phyloP scores from a whole-genome alignment of 2,888 invertebrate genomes.

The Heliconius charithonia region DNA sequence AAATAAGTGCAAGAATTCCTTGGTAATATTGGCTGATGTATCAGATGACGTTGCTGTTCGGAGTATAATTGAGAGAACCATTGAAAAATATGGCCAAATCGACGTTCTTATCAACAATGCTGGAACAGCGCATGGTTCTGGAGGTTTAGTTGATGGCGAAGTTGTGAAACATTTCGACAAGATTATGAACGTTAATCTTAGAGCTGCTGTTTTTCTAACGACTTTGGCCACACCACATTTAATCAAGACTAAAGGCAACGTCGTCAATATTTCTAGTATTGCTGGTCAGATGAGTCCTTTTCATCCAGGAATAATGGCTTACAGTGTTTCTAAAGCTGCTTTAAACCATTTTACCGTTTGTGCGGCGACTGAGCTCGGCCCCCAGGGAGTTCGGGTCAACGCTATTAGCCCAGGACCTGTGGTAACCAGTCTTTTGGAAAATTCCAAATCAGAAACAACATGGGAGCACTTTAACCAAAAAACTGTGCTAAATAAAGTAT shows the following conservation, averaged over 20 bases:
- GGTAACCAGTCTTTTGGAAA: slow-evolving; percentile 52
- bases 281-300: slow-evolving; percentile 39
- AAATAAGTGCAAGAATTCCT: slow-evolving; percentile 28
- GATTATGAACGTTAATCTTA: slow-evolving; percentile 48
- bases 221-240: slow-evolving; percentile 52
- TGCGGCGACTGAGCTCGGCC: slow-evolving; percentile 37
- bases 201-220: slow-evolving; percentile 51
- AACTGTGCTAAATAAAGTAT: slow-evolving; percentile 47
- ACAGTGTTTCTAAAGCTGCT: slow-evolving; percentile 48
- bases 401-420: slow-evolving; percentile 12
- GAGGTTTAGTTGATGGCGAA: slow-evolving; percentile 46
- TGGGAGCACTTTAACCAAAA: slow-evolving; percentile 45
- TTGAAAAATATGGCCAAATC: slow-evolving; percentile 52
- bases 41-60: slow-evolving; percentile 35
- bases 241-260: slow-evolving; percentile 54
- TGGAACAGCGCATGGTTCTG: slow-evolving; percentile 45
- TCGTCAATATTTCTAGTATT: slow-evolving; percentile 32
- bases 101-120: slow-evolving; percentile 59
- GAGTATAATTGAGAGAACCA: slow-evolving; percentile 50
- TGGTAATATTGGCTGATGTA: slow-evolving; percentile 35
- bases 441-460: slow-evolving; percentile 32
- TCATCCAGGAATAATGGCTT: slow-evolving; percentile 44
- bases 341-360: slow-evolving; percentile 36
- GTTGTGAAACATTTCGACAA: slow-evolving; percentile 37
- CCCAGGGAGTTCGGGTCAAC: slow-evolving; percentile 39